phyloP scores from a whole-genome alignment of 2,888 invertebrate genomes.

The Nowickia ferox region DNA sequence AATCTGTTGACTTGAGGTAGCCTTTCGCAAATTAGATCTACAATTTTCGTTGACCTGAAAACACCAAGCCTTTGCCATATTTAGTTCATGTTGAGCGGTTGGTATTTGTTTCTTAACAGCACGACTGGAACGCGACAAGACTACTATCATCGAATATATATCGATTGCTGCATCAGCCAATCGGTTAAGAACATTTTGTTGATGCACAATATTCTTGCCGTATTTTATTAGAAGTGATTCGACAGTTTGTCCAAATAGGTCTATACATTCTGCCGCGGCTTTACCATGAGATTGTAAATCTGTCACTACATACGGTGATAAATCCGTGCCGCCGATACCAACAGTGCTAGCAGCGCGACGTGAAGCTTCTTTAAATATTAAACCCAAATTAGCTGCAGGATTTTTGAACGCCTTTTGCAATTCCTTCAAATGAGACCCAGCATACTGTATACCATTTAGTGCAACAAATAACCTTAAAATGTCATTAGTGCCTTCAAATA shows the following conservation, averaged over 20 bases:
- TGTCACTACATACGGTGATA: constrained; percentile 88
- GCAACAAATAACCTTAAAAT: constrained; percentile 98
- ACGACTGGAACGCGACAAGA: constrained; percentile 92
- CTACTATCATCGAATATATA: constrained; percentile 92
- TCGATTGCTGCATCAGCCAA: constrained; percentile 95
- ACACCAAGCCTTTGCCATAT: constrained; percentile 92
- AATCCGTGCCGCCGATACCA: constrained; percentile 88
- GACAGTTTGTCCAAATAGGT: constrained; percentile 85
- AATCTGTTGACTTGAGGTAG: constrained; percentile 58
- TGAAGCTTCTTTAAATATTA: constrained; percentile 94
- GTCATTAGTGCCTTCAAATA: constrained; percentile 99
- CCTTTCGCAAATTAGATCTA: constrained; percentile 58
- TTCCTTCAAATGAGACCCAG: constrained; percentile 96
- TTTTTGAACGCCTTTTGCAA: constrained; percentile 96
- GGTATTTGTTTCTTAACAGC: constrained; percentile 87
- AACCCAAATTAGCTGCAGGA: constrained; percentile 94
- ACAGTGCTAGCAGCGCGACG: constrained; percentile 92
- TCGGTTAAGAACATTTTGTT: constrained; percentile 95
- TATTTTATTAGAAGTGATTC: constrained; percentile 92
- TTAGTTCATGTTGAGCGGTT: constrained; percentile 90
- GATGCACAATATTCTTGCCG: constrained; percentile 92
- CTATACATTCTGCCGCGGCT: constrained; percentile 85
- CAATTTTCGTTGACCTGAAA: constrained; percentile 85
- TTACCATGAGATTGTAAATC: constrained; percentile 88
- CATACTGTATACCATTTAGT: constrained; percentile 97